Base-by-base conservation (phyloP, 2,797 vertebrate species). In the Labroides dimidiatus region DNA sequence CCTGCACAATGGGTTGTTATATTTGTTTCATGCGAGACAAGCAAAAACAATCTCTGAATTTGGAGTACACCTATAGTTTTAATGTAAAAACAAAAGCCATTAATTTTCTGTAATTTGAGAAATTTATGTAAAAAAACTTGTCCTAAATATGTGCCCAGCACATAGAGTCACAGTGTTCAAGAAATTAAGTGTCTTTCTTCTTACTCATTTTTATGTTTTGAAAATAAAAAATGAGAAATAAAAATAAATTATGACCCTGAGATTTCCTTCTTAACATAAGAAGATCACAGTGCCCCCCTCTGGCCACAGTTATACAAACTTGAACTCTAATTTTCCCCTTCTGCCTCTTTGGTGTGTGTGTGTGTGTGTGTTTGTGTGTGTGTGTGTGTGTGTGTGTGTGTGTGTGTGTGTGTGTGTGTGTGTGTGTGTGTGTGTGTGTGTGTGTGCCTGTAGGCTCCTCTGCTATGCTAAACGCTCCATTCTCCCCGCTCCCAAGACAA, bases 401-500 rank as follows among this genome's bases (percentile, higher is more conserved):
- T 86, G 78, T 75, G 89, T 78, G 76, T 86, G 78, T 75, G 89
- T 78, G 76, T 86, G 78, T 75, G 89, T 78, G 76, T 86, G 78
- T 75, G 89, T 78, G 76, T 86, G 78, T 75, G 89, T n/a, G n/a
- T n/a, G n/a, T 74, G 51, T 79, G 80, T 69, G 52, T 78, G 79
- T 78, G 76, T 86, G 78, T 75, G 89, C 82, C 87, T 85, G 80
- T 76, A 77, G 80, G 83, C 83, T 86, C 56, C 82, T 79, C 69
- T 0, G 70, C 76, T 44, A 69, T 80, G 62, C 81, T 89, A 90
- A 89, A 90, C 6, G 71, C 73, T 87, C 82, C 69, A 72, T 88
- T 90, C 87, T 91, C 82, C 69, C 85, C 76, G 52, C 78, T 85
- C 82, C 70, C 81, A 83, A 81, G 69, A 90, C 85, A 87, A 89